Percentiles rank a stretch among this genome's conserved stretches.
These are phyloP conservation scores for Ahaetulla prasina DNA, from an alignment of 2,113 vertebrate genomes.

Conservation along the genomic window DNA sequence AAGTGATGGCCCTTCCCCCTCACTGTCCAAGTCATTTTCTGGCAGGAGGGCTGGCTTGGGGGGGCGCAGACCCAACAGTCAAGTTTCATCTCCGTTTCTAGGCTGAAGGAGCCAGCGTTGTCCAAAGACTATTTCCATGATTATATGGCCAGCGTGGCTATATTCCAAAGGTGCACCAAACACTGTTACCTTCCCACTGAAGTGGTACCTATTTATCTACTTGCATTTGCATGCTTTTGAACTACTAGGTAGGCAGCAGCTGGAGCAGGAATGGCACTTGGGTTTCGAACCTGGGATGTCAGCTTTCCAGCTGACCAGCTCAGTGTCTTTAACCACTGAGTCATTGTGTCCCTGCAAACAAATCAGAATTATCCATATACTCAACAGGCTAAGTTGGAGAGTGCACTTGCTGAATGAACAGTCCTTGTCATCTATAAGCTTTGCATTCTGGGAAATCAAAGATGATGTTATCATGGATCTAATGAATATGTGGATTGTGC, in stretches of 20 bases:
- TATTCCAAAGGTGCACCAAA: too few species aligned
- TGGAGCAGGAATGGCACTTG: too few species aligned
- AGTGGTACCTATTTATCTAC: neutral
- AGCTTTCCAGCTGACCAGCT: neutral
- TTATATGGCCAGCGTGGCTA: neutral
- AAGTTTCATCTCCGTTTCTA: neutral
- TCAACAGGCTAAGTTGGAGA: neutral
- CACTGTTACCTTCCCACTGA: neutral
- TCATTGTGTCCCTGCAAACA: neutral
- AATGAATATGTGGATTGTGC: neutral
- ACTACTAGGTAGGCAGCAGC: neutral
- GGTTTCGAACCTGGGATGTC: too few species aligned
- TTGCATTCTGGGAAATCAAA: neutral
- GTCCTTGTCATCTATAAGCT: neutral
- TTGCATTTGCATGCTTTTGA: neutral
- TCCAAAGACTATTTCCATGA: neutral
- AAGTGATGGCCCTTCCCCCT: too few species aligned
- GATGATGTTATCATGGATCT: neutral
- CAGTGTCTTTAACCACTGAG: neutral
- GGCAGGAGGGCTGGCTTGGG: too few species aligned
- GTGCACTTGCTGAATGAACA: neutral
- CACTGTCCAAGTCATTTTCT: too few species aligned
- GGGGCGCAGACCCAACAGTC: too few species aligned
- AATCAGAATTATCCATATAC: neutral
- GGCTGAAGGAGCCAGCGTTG: neutral